Conservation (phyloP, 1,140 invertebrate species). For the Pseudomyrmex flavicornis region DNA sequence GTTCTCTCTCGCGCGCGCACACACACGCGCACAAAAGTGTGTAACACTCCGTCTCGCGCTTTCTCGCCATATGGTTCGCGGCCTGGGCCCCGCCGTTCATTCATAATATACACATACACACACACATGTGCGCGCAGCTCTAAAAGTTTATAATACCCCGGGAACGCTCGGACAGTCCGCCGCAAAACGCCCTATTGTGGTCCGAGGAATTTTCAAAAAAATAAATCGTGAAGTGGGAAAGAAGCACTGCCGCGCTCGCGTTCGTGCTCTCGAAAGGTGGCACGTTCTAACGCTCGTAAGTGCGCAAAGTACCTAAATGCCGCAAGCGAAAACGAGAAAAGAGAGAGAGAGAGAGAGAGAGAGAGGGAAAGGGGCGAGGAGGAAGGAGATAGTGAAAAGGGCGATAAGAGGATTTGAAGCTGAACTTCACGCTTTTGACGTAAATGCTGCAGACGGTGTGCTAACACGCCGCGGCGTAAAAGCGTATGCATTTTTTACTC, state of each 20-base stretch:
- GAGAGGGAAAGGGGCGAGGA: too few relatives aligned
- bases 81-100: constrained; percentile 58
- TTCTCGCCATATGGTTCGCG: constrained; percentile 67
- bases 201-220: constrained; percentile 24
- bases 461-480: constrained; percentile 44
- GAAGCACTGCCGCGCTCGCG: not conserved
- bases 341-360: not conserved
- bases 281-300: constrained; percentile 28
- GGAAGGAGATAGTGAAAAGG: not conserved
- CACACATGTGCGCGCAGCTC: not conserved
- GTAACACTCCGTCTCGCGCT: constrained; percentile 37
- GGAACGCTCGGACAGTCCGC: constrained; percentile 42
- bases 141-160: constrained; percentile 61
- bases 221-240: not conserved
- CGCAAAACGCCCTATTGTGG: constrained; percentile 43
- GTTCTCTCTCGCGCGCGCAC: constrained; percentile 13
- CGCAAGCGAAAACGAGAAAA: not conserved
- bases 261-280: constrained; percentile 14
- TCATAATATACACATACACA: constrained; percentile 67
- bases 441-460: constrained; percentile 42
- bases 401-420: constrained; percentile 53
- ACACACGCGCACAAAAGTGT: not conserved
- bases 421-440: constrained; percentile 44
- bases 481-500: constrained; percentile 56
- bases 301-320: constrained; percentile 3